Percentiles rank a stretch among this genome's conserved stretches.
Conservation (phyloP, 2,888 invertebrate species). For the Tinea semifulvella region DNA sequence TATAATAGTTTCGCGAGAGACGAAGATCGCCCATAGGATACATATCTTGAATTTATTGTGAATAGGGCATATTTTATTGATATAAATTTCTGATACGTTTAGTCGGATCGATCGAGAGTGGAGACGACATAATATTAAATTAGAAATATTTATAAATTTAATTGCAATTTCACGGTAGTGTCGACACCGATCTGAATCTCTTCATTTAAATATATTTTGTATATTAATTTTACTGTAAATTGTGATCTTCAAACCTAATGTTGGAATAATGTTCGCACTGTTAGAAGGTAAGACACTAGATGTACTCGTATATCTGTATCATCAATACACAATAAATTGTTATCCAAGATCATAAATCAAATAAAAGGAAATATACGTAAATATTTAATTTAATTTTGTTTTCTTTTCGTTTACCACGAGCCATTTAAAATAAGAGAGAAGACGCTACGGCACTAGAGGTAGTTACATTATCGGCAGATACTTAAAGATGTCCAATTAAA, state of each 20-base stretch:
- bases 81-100: not conserved
- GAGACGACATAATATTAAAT: no score
- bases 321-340: no score
- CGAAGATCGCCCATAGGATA: constrained; percentile 1
- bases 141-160: no score
- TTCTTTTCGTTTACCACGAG: no score
- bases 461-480: no score
- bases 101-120: not conserved
- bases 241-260: constrained; percentile 11
- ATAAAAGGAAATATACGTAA: constrained; percentile 64
- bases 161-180: not conserved
- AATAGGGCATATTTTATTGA: not conserved
- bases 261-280: constrained; percentile 11
- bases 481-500: not conserved
- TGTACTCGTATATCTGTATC: no score
- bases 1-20: constrained; percentile 1
- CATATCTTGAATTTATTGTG: constrained; percentile 11
- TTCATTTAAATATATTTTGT: constrained; percentile 12
- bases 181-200: constrained; percentile 6
- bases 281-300: constrained; percentile 13
- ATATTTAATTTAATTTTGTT: constrained; percentile 46
- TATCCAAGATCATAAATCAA: constrained; percentile 53
- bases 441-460: no score
- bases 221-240: constrained; percentile 9
- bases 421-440: no score